Evolutionary conservation across 1,140 invertebrate genomes (phyloP), one percentile per base, ranked within the genome.

Genomic region (Aradophagus sp.): DNA sequence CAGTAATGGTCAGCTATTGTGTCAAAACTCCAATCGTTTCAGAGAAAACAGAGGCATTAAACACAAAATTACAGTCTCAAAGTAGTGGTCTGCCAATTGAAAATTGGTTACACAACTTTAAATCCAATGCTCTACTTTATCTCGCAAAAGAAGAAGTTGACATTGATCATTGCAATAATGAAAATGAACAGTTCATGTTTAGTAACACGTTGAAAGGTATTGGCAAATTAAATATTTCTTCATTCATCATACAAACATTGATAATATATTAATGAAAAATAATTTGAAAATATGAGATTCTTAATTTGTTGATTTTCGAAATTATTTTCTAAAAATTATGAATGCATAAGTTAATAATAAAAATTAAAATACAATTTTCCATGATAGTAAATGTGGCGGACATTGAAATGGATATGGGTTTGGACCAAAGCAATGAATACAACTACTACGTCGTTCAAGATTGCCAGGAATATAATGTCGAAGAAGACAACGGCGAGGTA

Each of bases 361-460:
- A n/a, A n/a, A n/a, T n/a, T n/a, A n/a, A n/a, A n/a, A n/a, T n/a
- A n/a, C n/a, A n/a, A n/a, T n/a, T n/a, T n/a, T n/a, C n/a, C n/a
- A n/a, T n/a, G n/a, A 7, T 6, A 36, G 5, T 4, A n/a, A 13
- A 34, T 1, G 13, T 16, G 8, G 14, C 19, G 13, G 41, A 56
- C 8, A 7, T 48, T 5, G 39, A 47, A 35, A 45, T 50, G 26
- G 34, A 67, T 15, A 26, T 42, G 13, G 38, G 2, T 45, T 56
- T 58, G 39, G 53, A 59, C 0, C 45, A 67, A 44, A 67, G 16
- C 5, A 19, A 11, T 7, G 55, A 53, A 2, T 67, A 38, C 8
- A 67, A 59, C 31, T 67, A 67, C 19, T 67, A 38, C 20, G 26
- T 56, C 10, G 63, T 67, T 23, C 45, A 53, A 16, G 55, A 67